Evolutionary conservation across 2,113 vertebrate genomes (phyloP).

Genomic region (Anhinga rufa): DNA sequence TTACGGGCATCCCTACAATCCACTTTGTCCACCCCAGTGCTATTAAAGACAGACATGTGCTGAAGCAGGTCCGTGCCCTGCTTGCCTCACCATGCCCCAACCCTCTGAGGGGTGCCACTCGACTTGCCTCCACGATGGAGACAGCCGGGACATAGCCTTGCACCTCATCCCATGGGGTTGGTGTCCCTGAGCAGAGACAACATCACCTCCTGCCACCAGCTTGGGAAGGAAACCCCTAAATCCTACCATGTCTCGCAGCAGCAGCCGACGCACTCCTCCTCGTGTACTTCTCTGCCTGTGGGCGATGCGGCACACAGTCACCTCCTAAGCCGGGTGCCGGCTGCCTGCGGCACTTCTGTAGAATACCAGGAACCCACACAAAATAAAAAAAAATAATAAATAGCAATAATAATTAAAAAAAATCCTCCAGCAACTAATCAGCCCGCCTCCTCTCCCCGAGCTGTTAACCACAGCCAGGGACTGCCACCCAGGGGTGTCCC

Average conservation of each 20-base stretch:
- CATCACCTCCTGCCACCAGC: rapidly evolving
- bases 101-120: neutral
- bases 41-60: neutral
- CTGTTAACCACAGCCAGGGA: neutral
- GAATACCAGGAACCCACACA: neutral
- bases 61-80: rapidly evolving
- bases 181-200: neutral
- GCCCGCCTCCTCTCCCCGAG: neutral
- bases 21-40: neutral
- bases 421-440: neutral
- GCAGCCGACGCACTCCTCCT: neutral
- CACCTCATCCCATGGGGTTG: neutral
- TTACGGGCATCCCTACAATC: neutral
- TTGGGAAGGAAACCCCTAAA: neutral
- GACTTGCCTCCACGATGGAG: neutral
- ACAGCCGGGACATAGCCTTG: rapidly evolving
- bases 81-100: neutral
- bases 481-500: neutral
- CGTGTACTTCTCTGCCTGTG: neutral
- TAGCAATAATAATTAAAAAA: neutral
- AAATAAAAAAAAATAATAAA: too few relatives aligned
- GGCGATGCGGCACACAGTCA: neutral
- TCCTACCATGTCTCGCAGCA: constrained; percentile 45
- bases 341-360: neutral
- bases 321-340: neutral